Evolutionary conservation across 2,888 invertebrate genomes (phyloP).

Genomic region (Ophraella communa): DNA sequence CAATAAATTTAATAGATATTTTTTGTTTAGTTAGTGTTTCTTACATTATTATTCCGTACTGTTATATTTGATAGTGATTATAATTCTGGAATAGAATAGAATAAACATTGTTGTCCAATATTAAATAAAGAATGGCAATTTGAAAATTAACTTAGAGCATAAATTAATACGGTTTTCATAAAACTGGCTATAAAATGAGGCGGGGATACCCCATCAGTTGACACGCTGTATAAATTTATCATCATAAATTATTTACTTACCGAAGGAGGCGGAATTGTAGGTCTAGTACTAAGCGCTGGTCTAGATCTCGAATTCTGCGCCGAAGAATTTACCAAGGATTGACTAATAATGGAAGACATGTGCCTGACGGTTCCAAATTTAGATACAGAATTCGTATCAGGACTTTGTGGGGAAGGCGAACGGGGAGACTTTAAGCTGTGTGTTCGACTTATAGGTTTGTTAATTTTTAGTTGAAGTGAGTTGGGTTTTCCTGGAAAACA

Average conservation of each 20-base stretch:
- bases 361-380: constrained; percentile 59
- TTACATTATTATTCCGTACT: no score
- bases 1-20: no score
- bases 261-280: constrained; percentile 57
- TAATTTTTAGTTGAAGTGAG: constrained; percentile 68
- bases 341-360: constrained; percentile 62
- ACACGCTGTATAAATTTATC: no score
- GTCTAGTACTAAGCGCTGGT: constrained; percentile 51
- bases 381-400: constrained; percentile 45
- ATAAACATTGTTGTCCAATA: no score
- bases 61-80: no score
- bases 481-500: constrained; percentile 63
- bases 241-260: constrained; percentile 39
- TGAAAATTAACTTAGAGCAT: no score
- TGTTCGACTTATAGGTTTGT: constrained; percentile 69
- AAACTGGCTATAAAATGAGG: no score
- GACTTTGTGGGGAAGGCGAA: constrained; percentile 67
- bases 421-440: constrained; percentile 86
- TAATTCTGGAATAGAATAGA: no score
- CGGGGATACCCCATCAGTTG: no score
- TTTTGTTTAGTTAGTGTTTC: no score
- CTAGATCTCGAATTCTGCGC: constrained; percentile 50
- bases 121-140: no score
- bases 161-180: no score
- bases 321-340: constrained; percentile 59